These are phyloP conservation scores for Capreolus pygargus DNA, from an alignment of 2,113 vertebrate genomes.

Conservation along the genomic window DNA sequence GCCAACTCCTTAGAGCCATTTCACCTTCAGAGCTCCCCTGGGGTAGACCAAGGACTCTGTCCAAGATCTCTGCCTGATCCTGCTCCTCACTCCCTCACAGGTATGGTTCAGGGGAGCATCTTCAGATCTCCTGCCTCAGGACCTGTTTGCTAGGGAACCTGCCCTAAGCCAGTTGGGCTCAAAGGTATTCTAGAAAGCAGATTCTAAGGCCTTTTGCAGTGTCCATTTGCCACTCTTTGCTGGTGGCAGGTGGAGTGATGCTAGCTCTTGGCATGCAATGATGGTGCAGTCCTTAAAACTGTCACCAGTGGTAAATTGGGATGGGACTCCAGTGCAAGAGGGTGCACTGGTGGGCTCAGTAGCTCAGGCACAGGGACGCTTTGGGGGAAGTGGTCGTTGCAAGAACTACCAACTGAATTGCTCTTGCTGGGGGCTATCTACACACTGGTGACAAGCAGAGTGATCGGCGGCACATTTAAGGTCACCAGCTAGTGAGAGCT, in stretches of 20 bases:
- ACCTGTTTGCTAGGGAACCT: neutral
- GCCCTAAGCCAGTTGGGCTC: neutral
- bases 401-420: neutral
- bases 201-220: neutral
- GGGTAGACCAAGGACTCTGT: neutral
- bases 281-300: neutral
- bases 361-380: neutral
- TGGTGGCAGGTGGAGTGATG: neutral
- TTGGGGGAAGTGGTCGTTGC: neutral
- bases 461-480: neutral
- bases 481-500: neutral
- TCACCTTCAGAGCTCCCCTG: neutral
- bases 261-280: neutral
- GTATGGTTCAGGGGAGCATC: neutral
- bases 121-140: neutral
- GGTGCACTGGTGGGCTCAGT: neutral
- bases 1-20: neutral
- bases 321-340: neutral
- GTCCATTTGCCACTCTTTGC: neutral
- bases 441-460: neutral
- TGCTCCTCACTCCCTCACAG: neutral
- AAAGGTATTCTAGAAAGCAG: neutral
- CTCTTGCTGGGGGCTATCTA: neutral
- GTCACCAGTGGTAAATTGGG: neutral
- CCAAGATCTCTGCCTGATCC: neutral